Base-by-base conservation (phyloP, 2,113 vertebrate genomes). In the Pangasianodon hypophthalmus region DNA sequence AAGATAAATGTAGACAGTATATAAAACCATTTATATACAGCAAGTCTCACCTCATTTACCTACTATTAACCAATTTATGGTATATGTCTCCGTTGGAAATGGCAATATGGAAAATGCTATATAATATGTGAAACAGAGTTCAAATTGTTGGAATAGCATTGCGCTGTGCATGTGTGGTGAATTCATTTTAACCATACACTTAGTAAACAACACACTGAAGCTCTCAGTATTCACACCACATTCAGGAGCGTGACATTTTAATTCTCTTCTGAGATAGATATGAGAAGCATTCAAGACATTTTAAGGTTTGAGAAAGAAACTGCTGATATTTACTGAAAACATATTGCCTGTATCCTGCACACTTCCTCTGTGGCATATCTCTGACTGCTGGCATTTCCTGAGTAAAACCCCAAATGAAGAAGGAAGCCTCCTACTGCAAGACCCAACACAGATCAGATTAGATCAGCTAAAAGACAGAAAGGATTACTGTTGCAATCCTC, bases 381-480 rank as follows among this genome's bases (percentile, higher is more conserved):
- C 88, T 91, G 83, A 41, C 86, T 86, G 58, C 69, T 80, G 87
- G 87, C 82, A 93, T 92, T 93, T 93, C 92, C 90, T 91, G 90
- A 67, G 75, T 21, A 84, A 91, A 86, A 87, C 73, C 85, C 86
- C 56, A 79, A 56, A 48, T 69, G 32, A 83, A 80, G 73, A 88
- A 87, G 52, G 48, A 71, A 58, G 44, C n/a, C 56, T 29, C 26
- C 32, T 52, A 86, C 50, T 69, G 79, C n/a, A 85, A 73, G 69
- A 71, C 26, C 48, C 62, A 81, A 7, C 8, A 48, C 29, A 81
- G 67, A 48, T 50, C 37, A 58, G 56, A 64, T 64, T 64, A 77
- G 62, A 21, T 77, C 67, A 89, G 50, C 41, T 67, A 52, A 80
- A 80, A 14, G 11, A 13, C n/a, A 80, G n/a, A n/a, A 50, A 64